Evolutionary conservation across 2,888 invertebrate genomes (phyloP), one percentile per base, ranked within the genome.

Genomic region (Adineta ricciae): DNA sequence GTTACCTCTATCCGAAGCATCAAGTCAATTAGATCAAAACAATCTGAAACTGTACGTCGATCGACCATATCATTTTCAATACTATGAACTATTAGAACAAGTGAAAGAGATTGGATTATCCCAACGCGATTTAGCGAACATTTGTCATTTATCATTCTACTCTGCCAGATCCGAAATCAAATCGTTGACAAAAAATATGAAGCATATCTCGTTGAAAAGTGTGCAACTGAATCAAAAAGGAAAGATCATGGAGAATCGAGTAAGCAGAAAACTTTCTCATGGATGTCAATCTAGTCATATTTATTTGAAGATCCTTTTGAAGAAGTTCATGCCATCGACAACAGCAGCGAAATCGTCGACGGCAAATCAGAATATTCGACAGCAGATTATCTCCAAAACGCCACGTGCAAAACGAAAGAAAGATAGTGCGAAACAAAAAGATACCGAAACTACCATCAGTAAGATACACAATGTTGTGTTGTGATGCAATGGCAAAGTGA

Each of bases 91-190:
- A 78, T 41, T 78, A 41, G 78, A 78, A 41, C 41, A 38, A 41
- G 78, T 78, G n/a, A 78, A 78, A 78, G 78, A 78, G 21, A 41
- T 78, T 78, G 78, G 78, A 24, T 78, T 78, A n/a, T 78, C 78
- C 24, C 78, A 78, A 78, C 1, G 78, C 24, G 78, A 78, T 78
- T n/a, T 78, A 78, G 78, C 78, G 4, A 78, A 38, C n/a, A 78
- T 78, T 11, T 78, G 78, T 78, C 78, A 78, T 78, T 41, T 78
- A 41, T 41, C 78, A 41, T 78, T 78, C 41, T 78, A 78, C 41
- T 41, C n/a, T 24, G 78, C 78, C 11, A 21, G 78, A 41, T 78
- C 78, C 3, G 78, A 78, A 78, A 78, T 78, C 9, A 78, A 78
- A 78, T 38, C 78, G 1, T 41, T 78, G n/a, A 41, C 78, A 14